Conservation (phyloP, 1,140 invertebrate genomes). For the Sitobion miscanthi region DNA sequence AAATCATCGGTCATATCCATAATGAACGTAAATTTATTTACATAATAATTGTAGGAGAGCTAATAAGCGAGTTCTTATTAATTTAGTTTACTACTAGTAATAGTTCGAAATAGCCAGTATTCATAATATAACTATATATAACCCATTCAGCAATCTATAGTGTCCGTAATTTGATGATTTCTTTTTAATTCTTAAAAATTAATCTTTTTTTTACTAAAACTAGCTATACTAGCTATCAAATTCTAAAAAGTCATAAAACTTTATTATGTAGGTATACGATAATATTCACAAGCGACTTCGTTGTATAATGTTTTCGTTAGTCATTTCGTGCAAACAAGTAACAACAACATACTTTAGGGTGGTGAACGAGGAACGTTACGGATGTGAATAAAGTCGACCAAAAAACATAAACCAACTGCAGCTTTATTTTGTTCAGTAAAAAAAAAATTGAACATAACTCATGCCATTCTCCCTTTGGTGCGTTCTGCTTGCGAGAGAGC, state of each 20-base stretch:
- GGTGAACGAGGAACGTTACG: neutral
- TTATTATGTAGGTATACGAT: neutral
- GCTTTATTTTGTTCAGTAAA: neutral
- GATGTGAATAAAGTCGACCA: neutral
- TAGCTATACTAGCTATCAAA: neutral
- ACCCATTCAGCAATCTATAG: neutral
- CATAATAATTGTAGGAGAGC: neutral
- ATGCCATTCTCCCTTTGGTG: neutral
- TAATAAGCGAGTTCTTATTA: too few relatives aligned
- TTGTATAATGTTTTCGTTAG: neutral
- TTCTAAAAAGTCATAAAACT: neutral
- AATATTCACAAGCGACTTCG: neutral
- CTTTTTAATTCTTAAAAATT: neutral
- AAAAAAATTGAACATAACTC: slow-evolving; percentile 32
- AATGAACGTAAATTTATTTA: neutral
- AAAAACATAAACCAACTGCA: neutral
- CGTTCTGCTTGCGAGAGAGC: neutral
- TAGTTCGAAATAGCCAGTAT: too few relatives aligned
- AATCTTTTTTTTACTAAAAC: neutral
- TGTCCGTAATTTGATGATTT: neutral
- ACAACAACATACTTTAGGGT: neutral
- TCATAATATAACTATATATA: too few relatives aligned
- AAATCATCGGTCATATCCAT: neutral
- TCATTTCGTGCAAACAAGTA: neutral
- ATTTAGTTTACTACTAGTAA: too few relatives aligned